Evolutionary conservation across 2,888 invertebrate species (phyloP), one percentile per base, ranked within the genome.

Genomic region (Xestia ashworthii): DNA sequence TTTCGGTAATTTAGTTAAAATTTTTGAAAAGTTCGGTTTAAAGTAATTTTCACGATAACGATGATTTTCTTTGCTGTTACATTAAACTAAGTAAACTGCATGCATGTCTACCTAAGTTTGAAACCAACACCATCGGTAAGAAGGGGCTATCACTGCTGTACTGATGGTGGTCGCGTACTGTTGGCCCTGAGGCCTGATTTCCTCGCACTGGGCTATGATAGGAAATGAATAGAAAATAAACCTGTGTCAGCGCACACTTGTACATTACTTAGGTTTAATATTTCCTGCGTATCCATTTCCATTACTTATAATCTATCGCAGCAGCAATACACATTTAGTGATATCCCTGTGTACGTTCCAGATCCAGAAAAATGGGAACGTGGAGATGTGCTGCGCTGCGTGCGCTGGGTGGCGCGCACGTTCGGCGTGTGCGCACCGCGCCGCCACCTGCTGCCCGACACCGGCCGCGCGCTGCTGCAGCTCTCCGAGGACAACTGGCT

Each of bases 401-500:
- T 97, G 91, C 93, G 94, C 50, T 97, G 97, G 97, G 96, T 96
- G 90, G 92, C 95, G 80, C 94, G 96, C 78, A 93, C 95, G 80
- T 97, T 97, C 93, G 76, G 91, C 78, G 95, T 97, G 89, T 94
- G 94, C 41, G 94, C 95, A 66, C 96, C 97, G 74, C 94, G 96
- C 65, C 86, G 92, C 3, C 94, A 95, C 85, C 94, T 95, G 90
- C 96, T 97, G 92, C 97, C 97, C 3, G 85, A 84, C 87, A 86
- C 91, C 62, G 97, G 97, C 22, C 85, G 83, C 12, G 95, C 93
- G 72, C 94, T 97, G 88, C 94, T 97, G 80, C 92, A 91, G 25
- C 97, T 98, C 92, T 95, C 97, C n/a, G 95, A 97, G 65, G 96
- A 97, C 6, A 95, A 97, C 86, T 96, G 97, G 94, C 90, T 94